Conservation (phyloP, 2,888 invertebrate genomes). For the Steromphala cineraria region DNA sequence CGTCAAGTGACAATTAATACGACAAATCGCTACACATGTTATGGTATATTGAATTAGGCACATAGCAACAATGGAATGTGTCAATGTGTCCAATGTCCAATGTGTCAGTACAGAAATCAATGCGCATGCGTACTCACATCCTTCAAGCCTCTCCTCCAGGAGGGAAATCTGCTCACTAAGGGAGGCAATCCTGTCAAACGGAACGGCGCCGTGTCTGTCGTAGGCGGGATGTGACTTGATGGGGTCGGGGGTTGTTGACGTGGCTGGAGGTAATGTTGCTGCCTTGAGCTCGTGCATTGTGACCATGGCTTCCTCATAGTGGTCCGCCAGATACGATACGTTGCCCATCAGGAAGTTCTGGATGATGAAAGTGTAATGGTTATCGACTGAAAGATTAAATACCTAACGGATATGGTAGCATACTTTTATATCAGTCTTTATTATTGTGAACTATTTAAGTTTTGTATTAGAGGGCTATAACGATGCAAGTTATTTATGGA, state of each 20-base stretch:
- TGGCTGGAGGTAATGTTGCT: neutral
- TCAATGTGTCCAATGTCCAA: too few species aligned
- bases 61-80: too few species aligned
- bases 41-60: too few species aligned
- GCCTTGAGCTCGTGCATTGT: constrained; percentile 28
- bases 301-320: constrained; percentile 31
- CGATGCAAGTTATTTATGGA: too few species aligned
- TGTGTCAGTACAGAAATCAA: too few species aligned
- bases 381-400: too few species aligned
- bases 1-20: too few species aligned
- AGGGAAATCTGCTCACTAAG: constrained; percentile 57
- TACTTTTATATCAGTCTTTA: too few species aligned
- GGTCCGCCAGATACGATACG: constrained; percentile 23
- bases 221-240: neutral
- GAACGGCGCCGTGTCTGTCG: constrained; percentile 16
- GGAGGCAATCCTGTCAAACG: constrained; percentile 46
- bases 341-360: constrained; percentile 33
- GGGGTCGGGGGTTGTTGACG: neutral
- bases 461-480: too few species aligned
- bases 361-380: neutral
- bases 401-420: too few species aligned
- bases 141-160: constrained; percentile 54
- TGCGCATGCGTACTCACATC: constrained; percentile 43
- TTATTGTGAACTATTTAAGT: too few species aligned
- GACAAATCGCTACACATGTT: too few species aligned